A percentile compares a stretch with the other conserved stretches of the same genome.
These are phyloP conservation scores for Thelaira solivaga DNA, from an alignment of 2,888 invertebrate genomes.

Conservation along the genomic window DNA sequence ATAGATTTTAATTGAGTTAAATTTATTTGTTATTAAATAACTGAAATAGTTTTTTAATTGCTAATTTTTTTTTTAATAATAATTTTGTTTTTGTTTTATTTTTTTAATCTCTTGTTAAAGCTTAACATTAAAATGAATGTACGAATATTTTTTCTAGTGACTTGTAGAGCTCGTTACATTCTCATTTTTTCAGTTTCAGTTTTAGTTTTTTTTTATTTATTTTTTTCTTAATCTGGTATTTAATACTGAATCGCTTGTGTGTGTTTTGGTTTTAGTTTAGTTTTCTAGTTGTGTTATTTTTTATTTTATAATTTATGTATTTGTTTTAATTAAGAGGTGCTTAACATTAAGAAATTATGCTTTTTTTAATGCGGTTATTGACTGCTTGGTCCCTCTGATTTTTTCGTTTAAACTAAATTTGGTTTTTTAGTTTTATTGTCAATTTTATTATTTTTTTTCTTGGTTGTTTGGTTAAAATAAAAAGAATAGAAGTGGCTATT, in stretches of 20 bases:
- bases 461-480: too few species aligned
- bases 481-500: too few species aligned
- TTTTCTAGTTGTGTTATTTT: neutral
- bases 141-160: neutral
- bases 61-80: neutral
- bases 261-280: neutral
- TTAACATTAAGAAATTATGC: neutral
- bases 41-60: constrained; percentile 11
- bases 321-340: constrained; percentile 9
- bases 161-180: neutral
- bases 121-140: neutral
- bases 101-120: neutral
- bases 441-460: too few species aligned
- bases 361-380: constrained; percentile 47
- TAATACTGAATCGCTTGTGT: too few species aligned
- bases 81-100: neutral
- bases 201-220: constrained; percentile 7
- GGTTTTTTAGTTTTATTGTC: too few species aligned
- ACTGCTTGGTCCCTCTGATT: constrained; percentile 17
- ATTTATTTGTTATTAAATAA: neutral
- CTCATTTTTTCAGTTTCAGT: neutral
- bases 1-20: too few species aligned
- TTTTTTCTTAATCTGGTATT: neutral
- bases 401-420: too few species aligned
- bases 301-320: constrained; percentile 3